A percentile compares a stretch with the other conserved stretches of the same genome.
phyloP scores from a whole-genome alignment of 2,797 vertebrate genomes.

The Sorex maritimensis region DNA sequence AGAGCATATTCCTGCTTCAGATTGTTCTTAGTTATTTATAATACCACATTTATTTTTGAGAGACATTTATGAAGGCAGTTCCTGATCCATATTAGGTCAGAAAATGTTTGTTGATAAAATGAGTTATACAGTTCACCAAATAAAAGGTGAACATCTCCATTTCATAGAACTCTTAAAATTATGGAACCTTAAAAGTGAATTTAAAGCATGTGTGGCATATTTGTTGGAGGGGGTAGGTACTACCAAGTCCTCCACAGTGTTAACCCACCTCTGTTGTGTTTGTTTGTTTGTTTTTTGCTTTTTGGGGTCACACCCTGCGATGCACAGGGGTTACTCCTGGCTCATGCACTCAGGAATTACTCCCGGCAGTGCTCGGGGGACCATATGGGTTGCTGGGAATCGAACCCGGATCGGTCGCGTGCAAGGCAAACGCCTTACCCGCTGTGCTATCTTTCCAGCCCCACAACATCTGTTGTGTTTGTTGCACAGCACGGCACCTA shows the following conservation, averaged over 20 bases:
- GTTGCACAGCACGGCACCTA: constrained; percentile 43
- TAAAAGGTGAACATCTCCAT: not conserved
- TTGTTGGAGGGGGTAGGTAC: constrained; percentile 37
- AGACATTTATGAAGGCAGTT: constrained; percentile 41
- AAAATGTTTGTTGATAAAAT: constrained; percentile 63
- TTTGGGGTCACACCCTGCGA: too few relatives aligned
- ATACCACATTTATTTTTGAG: constrained; percentile 56
- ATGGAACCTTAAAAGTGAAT: constrained; percentile 33
- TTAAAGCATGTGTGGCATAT: constrained; percentile 21
- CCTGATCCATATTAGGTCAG: constrained; percentile 54
- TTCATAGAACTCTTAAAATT: constrained; percentile 61
- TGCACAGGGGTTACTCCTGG: too few relatives aligned
- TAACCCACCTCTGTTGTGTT: constrained; percentile 70
- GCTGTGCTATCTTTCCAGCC: too few relatives aligned
- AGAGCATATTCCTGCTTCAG: constrained; percentile 61
- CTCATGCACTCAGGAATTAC: too few relatives aligned
- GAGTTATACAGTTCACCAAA: constrained; percentile 33
- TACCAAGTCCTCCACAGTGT: constrained; percentile 35
- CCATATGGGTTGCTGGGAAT: too few relatives aligned
- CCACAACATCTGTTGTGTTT: constrained; percentile 70
- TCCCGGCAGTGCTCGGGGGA: too few relatives aligned
- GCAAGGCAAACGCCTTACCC: too few relatives aligned
- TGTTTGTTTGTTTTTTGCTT: not conserved
- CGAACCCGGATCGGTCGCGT: too few relatives aligned
- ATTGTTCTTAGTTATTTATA: constrained; percentile 74